Evolutionary conservation across 37 sponge, comb jelly and placozoan species (phyloP).

Genomic region (Hexactinellida sp.): DNA sequence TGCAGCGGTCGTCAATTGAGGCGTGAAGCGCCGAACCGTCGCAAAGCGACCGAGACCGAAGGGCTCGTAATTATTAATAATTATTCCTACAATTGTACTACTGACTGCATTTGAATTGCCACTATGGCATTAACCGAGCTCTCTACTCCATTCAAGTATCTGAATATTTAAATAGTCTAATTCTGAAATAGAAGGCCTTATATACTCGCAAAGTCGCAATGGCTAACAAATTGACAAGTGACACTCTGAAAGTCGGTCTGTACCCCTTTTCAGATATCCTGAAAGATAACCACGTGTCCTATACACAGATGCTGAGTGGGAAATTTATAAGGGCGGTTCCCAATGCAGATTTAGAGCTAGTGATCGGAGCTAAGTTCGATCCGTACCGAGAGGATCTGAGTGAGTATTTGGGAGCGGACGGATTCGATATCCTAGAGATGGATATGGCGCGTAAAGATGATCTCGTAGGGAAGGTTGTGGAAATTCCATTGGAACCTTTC

Average conservation of each 20-base stretch:
- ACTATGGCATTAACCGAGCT: too few species aligned
- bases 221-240: background rate
- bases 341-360: constrained; percentile 19
- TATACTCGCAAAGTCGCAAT: too few species aligned
- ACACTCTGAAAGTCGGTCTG: constrained; percentile 23
- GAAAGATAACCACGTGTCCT: constrained; percentile 15
- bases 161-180: too few species aligned
- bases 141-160: too few species aligned
- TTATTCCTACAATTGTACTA: too few species aligned
- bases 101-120: too few species aligned
- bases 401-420: background rate
- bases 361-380: background rate
- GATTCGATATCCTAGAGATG: constrained; percentile 27
- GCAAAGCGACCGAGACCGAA: too few species aligned
- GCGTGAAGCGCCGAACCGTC: too few species aligned
- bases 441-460: constrained; percentile 15
- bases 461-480: background rate
- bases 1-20: too few species aligned
- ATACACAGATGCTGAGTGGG: background rate
- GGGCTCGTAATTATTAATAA: too few species aligned
- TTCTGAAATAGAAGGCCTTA: too few species aligned
- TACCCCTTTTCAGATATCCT: constrained; percentile 19
- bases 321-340: background rate
- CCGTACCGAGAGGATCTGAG: constrained; percentile 7
- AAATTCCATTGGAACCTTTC: background rate